Base-by-base conservation (phyloP, 2,888 invertebrate genomes). In the Acrocera orbiculus region DNA sequence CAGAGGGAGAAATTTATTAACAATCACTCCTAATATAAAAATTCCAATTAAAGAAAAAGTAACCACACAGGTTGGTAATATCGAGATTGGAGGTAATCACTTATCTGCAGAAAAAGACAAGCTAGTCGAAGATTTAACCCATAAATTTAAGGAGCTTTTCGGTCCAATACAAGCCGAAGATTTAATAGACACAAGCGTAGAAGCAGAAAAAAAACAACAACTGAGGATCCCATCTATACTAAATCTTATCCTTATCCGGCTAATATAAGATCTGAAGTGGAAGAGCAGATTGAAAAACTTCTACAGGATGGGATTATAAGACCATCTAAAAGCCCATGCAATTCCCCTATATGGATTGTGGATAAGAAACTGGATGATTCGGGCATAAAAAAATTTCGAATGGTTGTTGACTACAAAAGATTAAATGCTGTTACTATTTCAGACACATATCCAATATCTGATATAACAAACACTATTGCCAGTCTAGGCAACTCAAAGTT, bases 181-280 rank as follows among this genome's bases (percentile, higher is more conserved):
- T 17, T 15, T 34, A 19, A 16, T 34, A 3, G 26, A 33, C 5
- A 38, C 35, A 2, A 32, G 19, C 14, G 42, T 51, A 2, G 48
- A 46, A 38, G 54, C 56, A 29, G 27, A 44, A 24, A 57, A n/a
- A 32, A 40, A 26, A 47, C 47, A 3, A 41, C 36, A 6, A 36
- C 42, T 16, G 34, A 42, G 14, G 27, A 32, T 5, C 52, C 51
- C 4, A 42, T 50, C 6, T 42, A 40, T 32, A 32, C 43, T 3
- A 51, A 49, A 43, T 40, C 44, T 2, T 53, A 53, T 35, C 27
- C 51, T 10, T 51, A 49, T 31, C 53, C 52, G 1, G 41, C 48
- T 16, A 37, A 47, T 14, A 47, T 50, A 36, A 42, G 45, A 36
- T 22, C 37, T 16, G 52, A 51, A 43, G 48, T 24, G 24, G 24